Conservation (phyloP, 1,140 invertebrate genomes). For the Drosophila ambigua region DNA sequence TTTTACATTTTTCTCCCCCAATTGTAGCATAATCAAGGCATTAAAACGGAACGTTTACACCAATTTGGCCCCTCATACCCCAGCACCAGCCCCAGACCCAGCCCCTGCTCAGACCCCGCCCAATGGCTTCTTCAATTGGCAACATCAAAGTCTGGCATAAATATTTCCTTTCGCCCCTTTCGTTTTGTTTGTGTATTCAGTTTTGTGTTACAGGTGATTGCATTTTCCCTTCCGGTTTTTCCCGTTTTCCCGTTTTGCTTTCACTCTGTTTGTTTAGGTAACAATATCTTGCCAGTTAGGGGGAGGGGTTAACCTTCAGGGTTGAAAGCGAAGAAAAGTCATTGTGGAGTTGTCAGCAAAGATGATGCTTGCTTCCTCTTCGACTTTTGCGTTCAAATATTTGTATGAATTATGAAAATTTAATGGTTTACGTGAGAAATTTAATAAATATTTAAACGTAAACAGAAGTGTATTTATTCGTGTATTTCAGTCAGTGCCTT, state of each 20-base stretch:
- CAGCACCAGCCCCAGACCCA: not conserved
- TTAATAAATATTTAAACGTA: not conserved
- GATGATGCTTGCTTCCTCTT: slow-evolving; percentile 17
- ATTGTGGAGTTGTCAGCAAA: slow-evolving; percentile 6
- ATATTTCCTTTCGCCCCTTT: slow-evolving; percentile 58
- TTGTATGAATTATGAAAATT: slow-evolving; percentile 46
- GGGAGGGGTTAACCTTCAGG: not conserved
- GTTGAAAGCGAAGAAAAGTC: slow-evolving; percentile 7
- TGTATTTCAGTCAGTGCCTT: too few species aligned
- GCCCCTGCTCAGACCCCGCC: slow-evolving; percentile 1
- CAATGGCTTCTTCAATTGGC: slow-evolving; percentile 54
- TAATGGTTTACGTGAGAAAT: slow-evolving; percentile 43
- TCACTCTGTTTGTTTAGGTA: slow-evolving; percentile 67
- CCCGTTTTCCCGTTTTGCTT: slow-evolving; percentile 5
- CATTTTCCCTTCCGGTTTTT: slow-evolving; percentile 55
- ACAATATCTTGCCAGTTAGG: slow-evolving; percentile 57
- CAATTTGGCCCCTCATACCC: slow-evolving; percentile 28
- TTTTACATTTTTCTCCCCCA: slow-evolving; percentile 47
- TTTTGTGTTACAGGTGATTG: slow-evolving; percentile 79
- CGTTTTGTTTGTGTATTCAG: slow-evolving; percentile 77
- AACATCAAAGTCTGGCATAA: slow-evolving; percentile 69
- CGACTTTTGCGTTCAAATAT: slow-evolving; percentile 49
- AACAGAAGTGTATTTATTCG: too few species aligned
- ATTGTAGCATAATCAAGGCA: slow-evolving; percentile 70
- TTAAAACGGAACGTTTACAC: slow-evolving; percentile 62